These are phyloP conservation scores for Ispidina lecontei DNA, from an alignment of 2,797 vertebrate genomes.

Conservation along the genomic window DNA sequence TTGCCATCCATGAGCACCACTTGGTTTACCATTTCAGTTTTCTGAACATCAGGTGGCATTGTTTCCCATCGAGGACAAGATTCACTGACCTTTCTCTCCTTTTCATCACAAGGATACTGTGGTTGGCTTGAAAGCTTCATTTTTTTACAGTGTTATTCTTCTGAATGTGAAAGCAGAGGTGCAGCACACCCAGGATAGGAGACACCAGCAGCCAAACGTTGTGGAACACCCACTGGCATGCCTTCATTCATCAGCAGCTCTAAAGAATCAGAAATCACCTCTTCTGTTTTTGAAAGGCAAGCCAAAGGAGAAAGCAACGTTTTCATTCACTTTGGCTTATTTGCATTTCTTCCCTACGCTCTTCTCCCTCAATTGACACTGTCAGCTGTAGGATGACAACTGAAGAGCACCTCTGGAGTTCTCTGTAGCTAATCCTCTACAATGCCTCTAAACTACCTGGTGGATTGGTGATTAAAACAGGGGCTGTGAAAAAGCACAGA, in stretches of 20 bases:
- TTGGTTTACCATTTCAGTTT: background rate
- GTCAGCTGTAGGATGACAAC: conserved; percentile 33
- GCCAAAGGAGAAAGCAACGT: background rate
- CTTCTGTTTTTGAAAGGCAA: conserved; percentile 6
- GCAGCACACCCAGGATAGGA: background rate
- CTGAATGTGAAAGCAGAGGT: conserved; percentile 9
- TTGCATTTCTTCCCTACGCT: conserved; percentile 34
- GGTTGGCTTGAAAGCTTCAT: background rate
- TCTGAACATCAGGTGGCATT: background rate
- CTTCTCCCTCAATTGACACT: conserved; percentile 14
- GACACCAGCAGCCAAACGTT: background rate
- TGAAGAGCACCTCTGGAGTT: conserved; percentile 38
- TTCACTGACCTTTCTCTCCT: conserved; percentile 18
- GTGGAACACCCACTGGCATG: background rate
- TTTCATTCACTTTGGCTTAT: conserved; percentile 10
- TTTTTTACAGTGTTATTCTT: conserved; percentile 18
- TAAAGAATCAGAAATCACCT: conserved; percentile 38
- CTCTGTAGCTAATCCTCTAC: conserved; percentile 30
- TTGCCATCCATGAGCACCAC: background rate
- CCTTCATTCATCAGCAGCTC: conserved; percentile 4
- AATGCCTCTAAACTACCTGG: background rate
- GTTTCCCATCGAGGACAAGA: conserved; percentile 12
- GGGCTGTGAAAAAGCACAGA: background rate
- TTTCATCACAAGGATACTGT: background rate
- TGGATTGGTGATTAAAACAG: background rate